Evolutionary conservation across 2,888 invertebrate species (phyloP).

Genomic region (Tetranychus truncatus): DNA sequence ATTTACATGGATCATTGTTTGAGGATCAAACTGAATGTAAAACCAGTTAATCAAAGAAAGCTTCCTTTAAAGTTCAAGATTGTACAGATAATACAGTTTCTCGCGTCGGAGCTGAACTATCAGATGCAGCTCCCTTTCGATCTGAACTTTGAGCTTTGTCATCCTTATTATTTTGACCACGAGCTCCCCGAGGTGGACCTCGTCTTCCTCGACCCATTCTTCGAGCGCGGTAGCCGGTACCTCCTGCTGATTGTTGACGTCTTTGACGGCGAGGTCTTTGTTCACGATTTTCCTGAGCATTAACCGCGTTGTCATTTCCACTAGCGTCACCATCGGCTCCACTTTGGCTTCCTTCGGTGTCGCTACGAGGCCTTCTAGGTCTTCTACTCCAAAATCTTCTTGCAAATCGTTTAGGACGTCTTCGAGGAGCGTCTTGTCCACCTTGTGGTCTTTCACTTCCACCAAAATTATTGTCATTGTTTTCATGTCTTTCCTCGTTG

Average conservation of each 20-base stretch:
- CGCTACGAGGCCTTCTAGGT: constrained; percentile 25
- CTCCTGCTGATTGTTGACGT: neutral
- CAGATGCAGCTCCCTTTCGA: neutral
- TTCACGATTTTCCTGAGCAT: neutral
- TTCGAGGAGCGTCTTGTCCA: constrained; percentile 16
- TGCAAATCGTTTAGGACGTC: constrained; percentile 22
- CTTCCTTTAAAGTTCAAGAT: no score
- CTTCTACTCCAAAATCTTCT: constrained; percentile 23
- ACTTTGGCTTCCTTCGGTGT: constrained; percentile 27
- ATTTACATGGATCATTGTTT: no score
- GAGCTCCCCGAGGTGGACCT: constrained; percentile 5
- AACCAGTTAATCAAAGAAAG: no score
- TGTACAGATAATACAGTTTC: no score
- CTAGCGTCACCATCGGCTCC: constrained; percentile 26
- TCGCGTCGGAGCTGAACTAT: neutral
- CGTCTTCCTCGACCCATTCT: constrained; percentile 11
- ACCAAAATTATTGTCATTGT: constrained; percentile 20
- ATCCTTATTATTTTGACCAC: neutral
- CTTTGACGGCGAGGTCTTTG: constrained; percentile 3
- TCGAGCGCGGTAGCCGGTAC: neutral
- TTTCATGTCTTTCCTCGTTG: neutral
- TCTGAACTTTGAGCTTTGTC: constrained; percentile 1
- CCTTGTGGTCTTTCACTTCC: constrained; percentile 22
- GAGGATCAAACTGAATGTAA: no score
- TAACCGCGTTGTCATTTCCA: constrained; percentile 16